phyloP scores from a whole-genome alignment of 1,140 invertebrate genomes.

The Brachystomella parvula region DNA sequence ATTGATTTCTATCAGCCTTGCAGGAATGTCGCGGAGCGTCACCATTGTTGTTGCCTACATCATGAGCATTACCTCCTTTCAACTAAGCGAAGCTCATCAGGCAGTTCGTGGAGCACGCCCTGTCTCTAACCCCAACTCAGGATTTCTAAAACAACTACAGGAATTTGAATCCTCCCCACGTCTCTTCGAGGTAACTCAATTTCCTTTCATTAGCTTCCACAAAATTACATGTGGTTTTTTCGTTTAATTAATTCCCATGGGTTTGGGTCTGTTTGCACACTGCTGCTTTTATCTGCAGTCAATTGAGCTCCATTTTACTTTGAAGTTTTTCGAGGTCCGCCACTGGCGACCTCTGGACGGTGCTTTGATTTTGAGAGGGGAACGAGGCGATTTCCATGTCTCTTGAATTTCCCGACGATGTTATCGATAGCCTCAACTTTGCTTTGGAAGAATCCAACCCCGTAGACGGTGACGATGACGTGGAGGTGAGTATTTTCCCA shows the following conservation, averaged over 20 bases:
- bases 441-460: neutral
- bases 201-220: neutral
- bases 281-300: no score
- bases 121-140: constrained; percentile 89
- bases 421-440: neutral
- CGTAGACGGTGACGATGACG: neutral
- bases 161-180: constrained; percentile 73
- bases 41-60: constrained; percentile 90
- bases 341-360: no score
- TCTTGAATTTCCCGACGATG: neutral
- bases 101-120: constrained; percentile 80
- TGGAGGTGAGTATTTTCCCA: neutral
- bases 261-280: no score
- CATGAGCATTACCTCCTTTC: constrained; percentile 84
- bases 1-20: constrained; percentile 56
- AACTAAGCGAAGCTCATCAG: constrained; percentile 86
- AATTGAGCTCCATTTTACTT: no score
- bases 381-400: neutral
- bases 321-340: no score
- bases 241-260: no score
- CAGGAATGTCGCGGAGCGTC: constrained; percentile 91
- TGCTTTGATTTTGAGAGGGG: constrained; percentile 1
- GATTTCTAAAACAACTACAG: constrained; percentile 87
- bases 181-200: constrained; percentile 59
- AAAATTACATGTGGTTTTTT: neutral